Evolutionary conservation across 2,888 invertebrate genomes (phyloP), one percentile per base, ranked within the genome.

Genomic region (Nomada lathburiana): DNA sequence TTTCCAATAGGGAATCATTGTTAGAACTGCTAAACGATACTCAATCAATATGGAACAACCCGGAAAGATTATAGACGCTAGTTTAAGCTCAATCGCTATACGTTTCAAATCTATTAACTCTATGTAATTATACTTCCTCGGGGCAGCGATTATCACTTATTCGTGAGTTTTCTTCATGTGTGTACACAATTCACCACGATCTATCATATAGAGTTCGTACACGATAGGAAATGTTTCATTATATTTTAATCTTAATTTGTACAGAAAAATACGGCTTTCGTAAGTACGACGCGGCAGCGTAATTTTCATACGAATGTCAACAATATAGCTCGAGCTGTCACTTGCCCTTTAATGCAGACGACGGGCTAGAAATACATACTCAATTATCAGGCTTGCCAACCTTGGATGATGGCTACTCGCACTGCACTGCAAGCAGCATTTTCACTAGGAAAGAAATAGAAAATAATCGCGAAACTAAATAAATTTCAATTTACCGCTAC

Each of bases 301-400:
- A 75, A 71, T 76, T 84, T 83, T 79, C 81, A 79, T 82, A 72
- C 84, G 74, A 84, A 77, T 87, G 87, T 87, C 87, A 88, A 87
- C 87, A 86, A 88, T 82, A 78, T 77, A 85, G 80, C 67, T 73
- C 65, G 86, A 85, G 77, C 88, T 88, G 88, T 88, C 88, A 86
- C 86, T 89, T 84, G 84, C 82, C 81, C 79, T 80, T 84, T 78
- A 80, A 87, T 89, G 88, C 88, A 88, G 89, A 89, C 88, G 88
- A 89, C 89, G 86, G 62, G 67, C 81, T 74, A 76, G 82, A 82
- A 76, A 82, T 84, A 79, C 76, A 86, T 80, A 72, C 72, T 53
- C 83, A 80, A 76, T 76, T 76, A 69, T 18, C 85, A 86, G 81
- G 80, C 50, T 47, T 76, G 62, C 86, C 83, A 86, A 86, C 85